These are phyloP conservation scores for Uloborus plumipes DNA, from an alignment of 2,888 invertebrate genomes.

Conservation along the genomic window DNA sequence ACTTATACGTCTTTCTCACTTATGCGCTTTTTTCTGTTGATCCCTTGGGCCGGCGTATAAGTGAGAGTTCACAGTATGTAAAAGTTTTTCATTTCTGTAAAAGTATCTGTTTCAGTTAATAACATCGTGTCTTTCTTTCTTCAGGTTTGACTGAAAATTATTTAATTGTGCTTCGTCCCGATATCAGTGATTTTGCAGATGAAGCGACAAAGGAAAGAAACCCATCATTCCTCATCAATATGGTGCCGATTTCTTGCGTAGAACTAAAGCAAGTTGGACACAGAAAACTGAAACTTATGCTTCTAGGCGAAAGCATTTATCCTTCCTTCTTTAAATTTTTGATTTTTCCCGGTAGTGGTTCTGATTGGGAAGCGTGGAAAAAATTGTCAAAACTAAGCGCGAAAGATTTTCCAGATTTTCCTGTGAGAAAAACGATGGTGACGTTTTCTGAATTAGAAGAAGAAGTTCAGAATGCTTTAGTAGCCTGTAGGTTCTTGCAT, in stretches of 20 bases:
- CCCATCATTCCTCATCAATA: not conserved
- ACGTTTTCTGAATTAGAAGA: not conserved
- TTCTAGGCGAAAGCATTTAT: not conserved
- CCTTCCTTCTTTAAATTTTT: not conserved
- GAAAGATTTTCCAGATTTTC: not conserved
- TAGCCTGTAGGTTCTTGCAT: not conserved
- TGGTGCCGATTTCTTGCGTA: not conserved
- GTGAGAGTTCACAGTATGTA: too few species aligned
- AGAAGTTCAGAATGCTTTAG: not conserved
- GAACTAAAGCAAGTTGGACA: not conserved
- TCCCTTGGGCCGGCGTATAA: too few species aligned
- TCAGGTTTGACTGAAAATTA: too few species aligned
- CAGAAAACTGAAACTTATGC: not conserved
- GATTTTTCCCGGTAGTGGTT: not conserved
- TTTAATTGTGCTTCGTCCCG: too few species aligned
- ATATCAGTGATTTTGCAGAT: too few species aligned
- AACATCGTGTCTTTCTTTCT: too few species aligned
- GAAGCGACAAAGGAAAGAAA: too few species aligned
- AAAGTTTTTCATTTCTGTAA: too few species aligned
- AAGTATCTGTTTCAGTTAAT: too few species aligned
- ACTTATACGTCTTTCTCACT: too few species aligned
- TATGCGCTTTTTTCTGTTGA: too few species aligned
- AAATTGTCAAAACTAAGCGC: not conserved
- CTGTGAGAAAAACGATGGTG: not conserved
- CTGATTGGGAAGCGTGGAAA: not conserved